These are phyloP conservation scores for Lepilemur septentrionalis DNA, from an alignment of 2,797 vertebrate species.

Conservation along the genomic window DNA sequence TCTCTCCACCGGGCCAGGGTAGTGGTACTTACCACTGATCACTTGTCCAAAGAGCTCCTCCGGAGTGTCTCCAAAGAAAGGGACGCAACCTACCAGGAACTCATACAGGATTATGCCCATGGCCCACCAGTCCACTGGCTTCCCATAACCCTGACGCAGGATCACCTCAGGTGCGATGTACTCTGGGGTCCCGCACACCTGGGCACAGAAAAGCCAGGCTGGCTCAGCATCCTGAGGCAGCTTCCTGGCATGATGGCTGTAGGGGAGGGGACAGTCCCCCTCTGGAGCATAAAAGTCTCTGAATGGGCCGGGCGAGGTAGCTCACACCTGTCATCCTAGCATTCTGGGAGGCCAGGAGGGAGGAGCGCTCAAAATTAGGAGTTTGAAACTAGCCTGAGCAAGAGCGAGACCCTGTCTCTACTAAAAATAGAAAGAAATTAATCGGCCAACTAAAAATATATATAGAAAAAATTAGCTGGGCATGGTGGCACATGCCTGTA, in stretches of 20 bases:
- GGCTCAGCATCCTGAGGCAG: conserved; percentile 9
- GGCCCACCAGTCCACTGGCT: conserved; percentile 98
- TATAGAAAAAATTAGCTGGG: no score
- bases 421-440: no score
- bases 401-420: no score
- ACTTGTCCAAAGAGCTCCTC: conserved; percentile 98
- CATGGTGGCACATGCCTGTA: no score
- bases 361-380: no score
- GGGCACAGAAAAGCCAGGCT: conserved; percentile 56
- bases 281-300: neutral
- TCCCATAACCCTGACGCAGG: conserved; percentile 97
- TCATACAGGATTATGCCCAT: conserved; percentile 98
- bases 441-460: no score
- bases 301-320: no score
- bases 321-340: no score
- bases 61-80: conserved; percentile 97
- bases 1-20: neutral
- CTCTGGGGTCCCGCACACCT: conserved; percentile 98
- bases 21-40: conserved; percentile 92
- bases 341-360: no score
- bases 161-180: conserved; percentile 98
- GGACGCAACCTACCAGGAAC: conserved; percentile 96
- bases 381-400: no score
- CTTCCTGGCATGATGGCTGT: neutral
- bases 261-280: neutral